phyloP scores from a whole-genome alignment of 2,888 invertebrate species.

The Ophion slaviceki region DNA sequence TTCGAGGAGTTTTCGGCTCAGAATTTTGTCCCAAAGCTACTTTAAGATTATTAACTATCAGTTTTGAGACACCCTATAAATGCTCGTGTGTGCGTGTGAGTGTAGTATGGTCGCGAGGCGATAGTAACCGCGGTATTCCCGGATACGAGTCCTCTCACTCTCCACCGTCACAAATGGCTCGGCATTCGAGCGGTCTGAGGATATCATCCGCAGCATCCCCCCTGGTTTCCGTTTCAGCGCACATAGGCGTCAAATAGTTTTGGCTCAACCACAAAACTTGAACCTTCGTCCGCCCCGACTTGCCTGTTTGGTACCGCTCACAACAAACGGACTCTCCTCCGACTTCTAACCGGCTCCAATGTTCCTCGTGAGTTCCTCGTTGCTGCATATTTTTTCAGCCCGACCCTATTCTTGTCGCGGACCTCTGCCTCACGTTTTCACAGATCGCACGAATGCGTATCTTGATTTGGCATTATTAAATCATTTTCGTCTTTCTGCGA shows the following conservation, averaged over 20 bases:
- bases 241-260: slow-evolving; percentile 59
- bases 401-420: neutral
- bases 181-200: slow-evolving; percentile 50
- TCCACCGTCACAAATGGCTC: slow-evolving; percentile 21
- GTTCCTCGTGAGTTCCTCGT: slow-evolving; percentile 33
- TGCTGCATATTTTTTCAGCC: neutral
- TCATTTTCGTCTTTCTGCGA: neutral
- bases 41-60: neutral
- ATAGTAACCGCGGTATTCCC: slow-evolving; percentile 41
- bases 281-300: slow-evolving; percentile 14
- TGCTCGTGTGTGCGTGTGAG: slow-evolving; percentile 5
- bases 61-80: neutral
- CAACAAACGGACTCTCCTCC: neutral
- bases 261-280: slow-evolving; percentile 40
- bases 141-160: slow-evolving; percentile 3
- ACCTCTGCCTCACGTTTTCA: neutral
- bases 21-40: neutral
- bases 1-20: neutral
- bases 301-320: slow-evolving; percentile 17
- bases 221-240: slow-evolving; percentile 60
- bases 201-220: slow-evolving; percentile 48
- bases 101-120: slow-evolving; percentile 19
- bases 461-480: neutral
- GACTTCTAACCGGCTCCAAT: neutral
- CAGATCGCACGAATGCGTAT: neutral